Conservation (phyloP, 2,888 invertebrate genomes). For the Drosophila stalkeri region DNA sequence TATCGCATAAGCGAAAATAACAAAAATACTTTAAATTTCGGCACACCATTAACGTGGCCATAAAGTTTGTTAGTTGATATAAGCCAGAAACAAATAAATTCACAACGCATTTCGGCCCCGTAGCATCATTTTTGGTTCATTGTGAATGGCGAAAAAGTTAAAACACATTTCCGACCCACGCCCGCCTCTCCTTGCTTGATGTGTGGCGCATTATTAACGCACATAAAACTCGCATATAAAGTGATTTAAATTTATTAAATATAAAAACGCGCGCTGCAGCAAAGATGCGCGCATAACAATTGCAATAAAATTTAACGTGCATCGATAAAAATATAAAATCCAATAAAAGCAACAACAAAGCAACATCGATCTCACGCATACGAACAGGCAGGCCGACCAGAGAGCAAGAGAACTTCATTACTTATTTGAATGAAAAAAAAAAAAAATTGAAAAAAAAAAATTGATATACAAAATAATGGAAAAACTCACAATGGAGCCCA, state of each 20-base stretch:
- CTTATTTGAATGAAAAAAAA: constrained; percentile 69
- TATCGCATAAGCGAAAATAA: neutral
- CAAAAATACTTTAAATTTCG: constrained; percentile 17
- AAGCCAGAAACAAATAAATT: constrained; percentile 39
- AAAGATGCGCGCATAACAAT: constrained; percentile 80
- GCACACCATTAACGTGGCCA: constrained; percentile 25
- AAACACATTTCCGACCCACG: constrained; percentile 26
- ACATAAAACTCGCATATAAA: constrained; percentile 80
- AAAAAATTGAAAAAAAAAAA: constrained; percentile 30
- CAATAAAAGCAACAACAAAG: constrained; percentile 68
- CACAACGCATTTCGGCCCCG: neutral
- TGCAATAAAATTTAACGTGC: constrained; percentile 80
- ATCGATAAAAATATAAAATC: constrained; percentile 78
- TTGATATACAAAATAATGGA: constrained; percentile 53
- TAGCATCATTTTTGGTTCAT: constrained; percentile 39
- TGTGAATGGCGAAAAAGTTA: constrained; percentile 40
- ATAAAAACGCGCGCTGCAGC: constrained; percentile 64
- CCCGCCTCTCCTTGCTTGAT: neutral
- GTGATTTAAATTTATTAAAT: constrained; percentile 80
- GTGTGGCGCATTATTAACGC: constrained; percentile 73
- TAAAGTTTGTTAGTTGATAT: constrained; percentile 43
- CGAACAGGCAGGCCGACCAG: constrained; percentile 24
- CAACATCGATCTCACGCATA: constrained; percentile 34
- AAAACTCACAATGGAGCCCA: constrained; percentile 64
- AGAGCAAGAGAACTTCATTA: constrained; percentile 71